Base-by-base conservation (phyloP, 2,888 invertebrate genomes). In the Chalcosyrphus nemorum region DNA sequence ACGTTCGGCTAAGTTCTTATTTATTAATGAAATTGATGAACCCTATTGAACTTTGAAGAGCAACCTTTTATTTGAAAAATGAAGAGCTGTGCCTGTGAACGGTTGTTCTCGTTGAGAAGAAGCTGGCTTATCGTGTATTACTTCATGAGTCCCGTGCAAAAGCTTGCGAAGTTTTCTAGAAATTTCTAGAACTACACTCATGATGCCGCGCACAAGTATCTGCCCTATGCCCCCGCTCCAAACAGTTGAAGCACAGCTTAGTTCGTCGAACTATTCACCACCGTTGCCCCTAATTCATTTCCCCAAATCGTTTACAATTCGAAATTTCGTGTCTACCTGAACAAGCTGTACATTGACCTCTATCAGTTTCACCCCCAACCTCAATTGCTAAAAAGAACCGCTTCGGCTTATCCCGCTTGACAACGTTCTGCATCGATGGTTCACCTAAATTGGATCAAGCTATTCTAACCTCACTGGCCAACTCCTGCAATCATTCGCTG, bases 51-150 rank as follows among this genome's bases (percentile, higher is more conserved):
- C n/a, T n/a, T n/a, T n/a, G 29, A 24, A 15, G 13, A 13, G 2
- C 70, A 81, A 3, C 35, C 45, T 1, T n/a, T 19, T 1, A 75
- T 65, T 13, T 41, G 70, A 7, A 70, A 27, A 9, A n/a, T n/a
- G n/a, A n/a, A n/a, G n/a, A n/a, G n/a, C n/a, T n/a, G n/a, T n/a
- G n/a, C 32, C 24, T 13, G 43, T 66, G 0, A 47, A 13, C 1
- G 63, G 27, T 17, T 52, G 75, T 52, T 75, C 70, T 11, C 56
- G 57, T 29, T 4, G 71, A n/a, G n/a, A n/a, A n/a, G 76, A 47
- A 65, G 19, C 43, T 43, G 43, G 15, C 43, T 43, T 43, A 19
- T 5, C 2, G 15, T 11, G 45, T 21, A 7, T 45, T 19, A 19
- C 19, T 0, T 11, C 2, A 11, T 9, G 45, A 45, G 9, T n/a